Evolutionary conservation across 2,113 vertebrate species (phyloP).

Genomic region (Triplophysa tibetana): DNA sequence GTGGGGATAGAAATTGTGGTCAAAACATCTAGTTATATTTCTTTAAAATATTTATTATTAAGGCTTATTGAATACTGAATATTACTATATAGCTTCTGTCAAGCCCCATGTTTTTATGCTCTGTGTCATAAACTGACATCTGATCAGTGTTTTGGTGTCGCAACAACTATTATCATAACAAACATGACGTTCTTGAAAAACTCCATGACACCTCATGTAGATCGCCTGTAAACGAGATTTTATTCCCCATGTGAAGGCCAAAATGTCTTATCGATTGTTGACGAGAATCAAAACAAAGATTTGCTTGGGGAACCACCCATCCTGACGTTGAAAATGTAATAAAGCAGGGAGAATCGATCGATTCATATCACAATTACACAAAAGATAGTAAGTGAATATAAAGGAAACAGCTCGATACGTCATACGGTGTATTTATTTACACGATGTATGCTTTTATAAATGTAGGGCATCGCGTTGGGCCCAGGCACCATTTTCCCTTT

Average conservation of each 20-base stretch:
- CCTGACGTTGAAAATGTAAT: neutral
- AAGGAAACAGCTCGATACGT: neutral
- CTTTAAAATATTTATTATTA: neutral
- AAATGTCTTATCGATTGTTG: neutral
- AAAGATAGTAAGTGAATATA: neutral
- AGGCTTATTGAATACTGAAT: neutral
- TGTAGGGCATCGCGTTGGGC: neutral
- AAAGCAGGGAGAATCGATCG: neutral
- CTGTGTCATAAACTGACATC: neutral
- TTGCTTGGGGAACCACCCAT: constrained; percentile 21
- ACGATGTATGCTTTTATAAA: neutral
- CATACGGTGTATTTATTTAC: neutral
- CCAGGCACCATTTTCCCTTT: constrained; percentile 35
- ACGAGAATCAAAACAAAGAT: neutral
- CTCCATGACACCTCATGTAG: neutral
- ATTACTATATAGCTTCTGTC: neutral
- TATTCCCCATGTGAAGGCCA: neutral
- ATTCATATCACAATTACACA: neutral
- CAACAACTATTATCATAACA: constrained; percentile 12
- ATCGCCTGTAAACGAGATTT: neutral
- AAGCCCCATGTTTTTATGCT: neutral
- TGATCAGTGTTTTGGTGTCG: constrained; percentile 36
- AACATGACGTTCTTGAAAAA: neutral
- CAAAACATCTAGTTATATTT: no score
- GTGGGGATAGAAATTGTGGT: no score